Percentiles rank a stretch among this genome's conserved stretches.
Conservation (phyloP, 2,113 vertebrate genomes). For the Mastomys coucha region DNA sequence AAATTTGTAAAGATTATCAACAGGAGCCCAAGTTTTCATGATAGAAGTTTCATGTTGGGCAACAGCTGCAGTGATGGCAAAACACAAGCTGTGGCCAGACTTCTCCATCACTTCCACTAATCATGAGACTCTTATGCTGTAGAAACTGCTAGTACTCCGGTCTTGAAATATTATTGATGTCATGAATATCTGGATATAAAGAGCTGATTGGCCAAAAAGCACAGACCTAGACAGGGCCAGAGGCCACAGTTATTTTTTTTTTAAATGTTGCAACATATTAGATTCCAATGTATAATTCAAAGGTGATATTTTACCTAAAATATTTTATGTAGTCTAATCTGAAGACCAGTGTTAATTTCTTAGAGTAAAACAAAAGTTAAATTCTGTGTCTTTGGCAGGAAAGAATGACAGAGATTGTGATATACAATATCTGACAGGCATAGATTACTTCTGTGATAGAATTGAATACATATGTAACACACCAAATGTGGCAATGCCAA, state of each 20-base stretch:
- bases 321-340: neutral
- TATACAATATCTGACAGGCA: neutral
- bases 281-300: neutral
- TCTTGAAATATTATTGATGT: neutral
- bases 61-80: neutral
- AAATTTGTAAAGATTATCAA: neutral
- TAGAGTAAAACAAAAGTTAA: neutral
- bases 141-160: neutral
- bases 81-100: neutral
- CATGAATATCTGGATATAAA: neutral
- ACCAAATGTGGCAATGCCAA: neutral
- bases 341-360: neutral
- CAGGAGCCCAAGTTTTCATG: neutral
- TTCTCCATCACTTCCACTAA: neutral
- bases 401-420: neutral
- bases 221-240: neutral
- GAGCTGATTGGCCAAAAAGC: neutral
- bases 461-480: neutral
- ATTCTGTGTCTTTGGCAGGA: neutral
- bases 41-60: neutral
- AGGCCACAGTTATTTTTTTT: neutral
- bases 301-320: constrained; percentile 16
- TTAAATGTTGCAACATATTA: neutral
- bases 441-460: constrained; percentile 2
- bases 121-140: neutral